Base-by-base conservation (phyloP, 2,888 invertebrate species). In the Platycnemis pennipes region DNA sequence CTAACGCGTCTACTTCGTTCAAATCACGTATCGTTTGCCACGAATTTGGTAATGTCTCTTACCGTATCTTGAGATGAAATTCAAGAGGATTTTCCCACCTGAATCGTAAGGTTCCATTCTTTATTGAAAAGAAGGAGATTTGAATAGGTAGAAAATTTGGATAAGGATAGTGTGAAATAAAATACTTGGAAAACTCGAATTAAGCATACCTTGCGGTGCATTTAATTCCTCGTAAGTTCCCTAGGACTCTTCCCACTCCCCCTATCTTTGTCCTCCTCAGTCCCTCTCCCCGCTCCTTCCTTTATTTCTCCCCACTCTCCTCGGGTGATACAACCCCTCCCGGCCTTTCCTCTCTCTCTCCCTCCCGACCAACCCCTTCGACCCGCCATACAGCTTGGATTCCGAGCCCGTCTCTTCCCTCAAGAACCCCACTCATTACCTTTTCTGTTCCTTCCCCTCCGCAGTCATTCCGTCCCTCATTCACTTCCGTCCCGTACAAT, bases 381-480 rank as follows among this genome's bases (percentile, higher is more conserved):
- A 7, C 77, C 77, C 26, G 1, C 4, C 69, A n/a, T 31, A 26
- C 77, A 11, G 37, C 16, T 31, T 13, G 77, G 77, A 77, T 37
- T 77, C 77, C 5, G 37, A 31, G 13, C 31, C 77, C 37, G 13
- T 37, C 77, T 77, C 77, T 3, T 2, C 77, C 77, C 77, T 77
- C 31, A 37, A 77, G 77, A 77, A 37, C 77, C 77, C 77, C 37
- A 37, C 77, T 77, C 77, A 77, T 77, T 77, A 77, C 77, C 77
- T 37, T 77, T 77, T 77, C 77, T 77, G 31, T 77, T 77, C 77
- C 77, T 37, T 37, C 77, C 77, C 37, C 37, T 37, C 77, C 77
- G 31, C 22, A 77, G 77, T 77, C 77, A 77, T 77, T 77, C 37
- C 77, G 77, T 37, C 77, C 77, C 37, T 77, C 77, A 77, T 77